Evolutionary conservation across 23 tunicate species (phyloP), one percentile per base, ranked within the genome.

Genomic region (Halocynthia roretzi): DNA sequence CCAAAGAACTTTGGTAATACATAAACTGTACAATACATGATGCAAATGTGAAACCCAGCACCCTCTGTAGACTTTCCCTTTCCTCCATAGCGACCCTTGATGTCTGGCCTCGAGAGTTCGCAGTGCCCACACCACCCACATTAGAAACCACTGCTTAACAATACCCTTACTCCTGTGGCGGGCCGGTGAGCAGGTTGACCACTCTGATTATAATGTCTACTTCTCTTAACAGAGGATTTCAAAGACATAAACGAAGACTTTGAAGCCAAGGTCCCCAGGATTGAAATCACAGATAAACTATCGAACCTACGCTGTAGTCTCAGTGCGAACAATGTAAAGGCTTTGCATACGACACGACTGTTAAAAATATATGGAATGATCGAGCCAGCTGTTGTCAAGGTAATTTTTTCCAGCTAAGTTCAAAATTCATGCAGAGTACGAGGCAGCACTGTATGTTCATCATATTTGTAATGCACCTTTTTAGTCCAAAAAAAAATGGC

Each of bases 331-430:
- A 89, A 89, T 53, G 82, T 73, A 44, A 63, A 66, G 0, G 84
- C 88, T 48, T 44, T 80, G 53, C 54, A 23, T 5, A 83, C 96
- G 21, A 83, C 76, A 0, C 54, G 83, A 48, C 82, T 89, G 54
- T 67, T 89, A 40, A 77, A 21, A 58, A 71, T 89, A 50, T 89
- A 89, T 53, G 70, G 82, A 17, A 18, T 31, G 7, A 65, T 89
- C 0, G 96, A 89, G 48, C 85, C 83, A n/a, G 58, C 81, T 7
- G 85, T 89, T 7, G n/a, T 69, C 8, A 81, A 89, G 80, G 95
- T 87, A 56, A 11, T 57, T 40, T 11, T 7, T 14, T 14, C 69
- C 69, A 14, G 69, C n/a, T 2, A n/a, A 21, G n/a, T n/a, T n/a
- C n/a, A n/a, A 31, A 4, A 31, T 1, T 31, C 44, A 31, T 31